These are phyloP conservation scores for Blastobasis lacticolella DNA, from an alignment of 2,888 invertebrate genomes.

Conservation along the genomic window DNA sequence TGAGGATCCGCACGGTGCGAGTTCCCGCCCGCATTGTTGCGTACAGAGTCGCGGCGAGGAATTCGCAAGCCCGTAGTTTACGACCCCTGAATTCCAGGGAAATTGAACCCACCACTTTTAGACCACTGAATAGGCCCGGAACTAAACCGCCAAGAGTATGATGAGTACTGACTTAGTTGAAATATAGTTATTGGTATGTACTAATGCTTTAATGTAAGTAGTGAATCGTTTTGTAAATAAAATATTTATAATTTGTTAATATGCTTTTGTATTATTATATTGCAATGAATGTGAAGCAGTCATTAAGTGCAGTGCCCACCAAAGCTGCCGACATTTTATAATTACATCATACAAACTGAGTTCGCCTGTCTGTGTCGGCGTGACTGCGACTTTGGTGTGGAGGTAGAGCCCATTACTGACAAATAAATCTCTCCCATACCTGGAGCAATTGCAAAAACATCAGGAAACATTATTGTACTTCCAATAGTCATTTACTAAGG, in stretches of 20 bases:
- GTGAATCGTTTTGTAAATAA: not conserved
- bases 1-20: constrained; percentile 31
- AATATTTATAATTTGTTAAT: constrained; percentile 23
- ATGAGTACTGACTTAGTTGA: constrained; percentile 6
- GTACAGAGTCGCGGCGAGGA: constrained; percentile 19
- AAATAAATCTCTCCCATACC: no score
- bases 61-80: constrained; percentile 23
- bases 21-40: constrained; percentile 21
- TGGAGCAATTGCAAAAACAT: no score
- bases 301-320: no score
- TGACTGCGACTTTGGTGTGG: no score
- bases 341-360: no score
- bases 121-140: constrained; percentile 36
- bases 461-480: no score
- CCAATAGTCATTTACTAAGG: no score
- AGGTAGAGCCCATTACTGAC: no score
- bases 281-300: no score
- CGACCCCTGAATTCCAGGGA: constrained; percentile 33
- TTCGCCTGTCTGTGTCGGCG: no score
- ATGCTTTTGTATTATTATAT: constrained; percentile 11
- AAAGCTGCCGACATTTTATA: no score
- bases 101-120: constrained; percentile 49
- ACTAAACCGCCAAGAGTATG: constrained; percentile 47
- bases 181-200: not conserved
- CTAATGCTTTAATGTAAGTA: constrained; percentile 3